Base-by-base conservation (phyloP, 2,797 vertebrate species). In the Euphonia xanthogaster region DNA sequence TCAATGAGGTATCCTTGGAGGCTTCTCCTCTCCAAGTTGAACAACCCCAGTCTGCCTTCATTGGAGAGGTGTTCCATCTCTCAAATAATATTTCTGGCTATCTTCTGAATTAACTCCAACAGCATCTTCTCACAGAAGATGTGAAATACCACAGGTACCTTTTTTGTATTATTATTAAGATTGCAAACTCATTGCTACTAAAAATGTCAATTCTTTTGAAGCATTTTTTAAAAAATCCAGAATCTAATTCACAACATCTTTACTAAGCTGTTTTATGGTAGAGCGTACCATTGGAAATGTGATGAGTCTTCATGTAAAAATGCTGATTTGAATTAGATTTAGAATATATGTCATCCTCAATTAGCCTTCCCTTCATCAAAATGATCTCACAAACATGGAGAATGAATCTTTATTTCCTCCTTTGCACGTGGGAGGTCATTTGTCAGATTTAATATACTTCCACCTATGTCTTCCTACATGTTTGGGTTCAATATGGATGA, bases 351-450 rank as follows among this genome's bases (percentile, higher is more conserved):
- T 97, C 98, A 98, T 97, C 96, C 94, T 96, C 97, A 98, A 98
- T 98, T 98, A 98, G 97, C 94, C 94, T 98, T 97, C 93, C 95
- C 92, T 98, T 98, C 98, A 98, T 98, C 98, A 98, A 97, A 98
- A 98, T 98, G 98, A 98, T 98, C 97, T 97, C 97, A 98, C 97
- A 98, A 98, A 98, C 97, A 98, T 90, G 33, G 91, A 96, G 96
- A 98, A 98, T 98, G 98, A 98, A 98, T 98, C 98, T 98, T 98
- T 98, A 98, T 98, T 98, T 98, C 98, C 98, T 98, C 95, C 97
- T 98, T 98, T 98, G 97, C 98, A 98, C 98, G 97, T 97, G 98
- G 98, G 98, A 98, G 98, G 98, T 98, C 97, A 98, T 98, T 98
- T 98, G 98, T 98, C 98, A 98, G 97, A 96, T 98, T 98, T 98